phyloP scores from a whole-genome alignment of 2,797 vertebrate species.

The Eleutherodactylus coqui region DNA sequence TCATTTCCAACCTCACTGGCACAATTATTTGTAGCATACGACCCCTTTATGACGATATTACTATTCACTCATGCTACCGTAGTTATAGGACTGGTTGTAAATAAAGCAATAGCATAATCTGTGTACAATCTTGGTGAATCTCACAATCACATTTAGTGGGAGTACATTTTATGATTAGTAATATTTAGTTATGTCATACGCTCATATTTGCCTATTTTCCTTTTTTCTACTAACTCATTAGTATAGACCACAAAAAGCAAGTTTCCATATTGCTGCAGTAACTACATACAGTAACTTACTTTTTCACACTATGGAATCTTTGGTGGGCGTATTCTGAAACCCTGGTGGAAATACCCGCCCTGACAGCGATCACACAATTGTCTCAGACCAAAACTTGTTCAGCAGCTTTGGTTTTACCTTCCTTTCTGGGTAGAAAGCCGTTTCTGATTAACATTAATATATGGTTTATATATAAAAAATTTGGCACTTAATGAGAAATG shows the following conservation, averaged over 20 bases:
- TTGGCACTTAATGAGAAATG: neutral
- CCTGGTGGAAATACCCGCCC: conserved; percentile 11
- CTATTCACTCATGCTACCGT: no score
- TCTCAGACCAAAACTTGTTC: conserved; percentile 31
- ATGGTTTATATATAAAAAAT: neutral
- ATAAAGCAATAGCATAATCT: no score
- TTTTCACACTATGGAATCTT: conserved; percentile 2
- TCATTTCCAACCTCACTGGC: neutral
- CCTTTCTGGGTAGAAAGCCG: conserved; percentile 5
- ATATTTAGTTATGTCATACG: neutral
- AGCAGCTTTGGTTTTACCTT: conserved; percentile 18
- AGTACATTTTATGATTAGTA: neutral
- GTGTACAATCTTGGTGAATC: neutral
- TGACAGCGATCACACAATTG: conserved; percentile 10
- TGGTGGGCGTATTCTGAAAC: conserved; percentile 33
- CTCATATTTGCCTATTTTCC: neutral
- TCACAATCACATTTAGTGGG: neutral
- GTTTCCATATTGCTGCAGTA: neutral
- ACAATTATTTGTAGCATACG: neutral
- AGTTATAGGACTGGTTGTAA: no score
- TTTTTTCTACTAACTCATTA: neutral
- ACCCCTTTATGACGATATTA: no score
- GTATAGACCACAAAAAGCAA: neutral
- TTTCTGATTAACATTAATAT: neutral
- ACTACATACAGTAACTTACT: neutral